Percentiles rank a stretch among this genome's conserved stretches.
Conservation (phyloP, 2,797 vertebrate genomes). For the Alcedo atthis region DNA sequence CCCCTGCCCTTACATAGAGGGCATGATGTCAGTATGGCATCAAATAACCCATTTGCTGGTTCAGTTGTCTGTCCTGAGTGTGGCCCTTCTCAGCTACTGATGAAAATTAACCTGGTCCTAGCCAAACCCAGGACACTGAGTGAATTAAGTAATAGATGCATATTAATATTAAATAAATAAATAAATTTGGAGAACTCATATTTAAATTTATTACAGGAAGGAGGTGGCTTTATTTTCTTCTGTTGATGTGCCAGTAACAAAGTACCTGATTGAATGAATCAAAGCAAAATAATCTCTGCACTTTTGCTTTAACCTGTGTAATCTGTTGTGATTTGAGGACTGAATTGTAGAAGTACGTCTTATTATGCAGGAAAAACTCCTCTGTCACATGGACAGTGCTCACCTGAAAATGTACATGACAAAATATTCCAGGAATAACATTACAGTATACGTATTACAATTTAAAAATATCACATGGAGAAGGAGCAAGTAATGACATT, state of each 20-base stretch:
- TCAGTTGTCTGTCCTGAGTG: too few species aligned
- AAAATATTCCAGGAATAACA: background rate
- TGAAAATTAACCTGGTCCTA: too few species aligned
- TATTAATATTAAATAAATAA: background rate
- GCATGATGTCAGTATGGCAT: background rate
- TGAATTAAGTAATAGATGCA: background rate
- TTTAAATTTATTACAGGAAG: background rate
- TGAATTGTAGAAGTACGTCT: background rate
- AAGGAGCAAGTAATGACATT: background rate
- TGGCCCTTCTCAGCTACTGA: too few species aligned
- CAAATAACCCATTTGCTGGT: too few species aligned
- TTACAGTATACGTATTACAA: background rate
- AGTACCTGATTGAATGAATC: background rate
- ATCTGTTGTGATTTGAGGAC: background rate
- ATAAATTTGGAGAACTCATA: background rate
- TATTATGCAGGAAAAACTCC: background rate
- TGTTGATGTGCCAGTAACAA: background rate
- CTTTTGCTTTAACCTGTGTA: constrained; percentile 13
- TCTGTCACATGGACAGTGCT: background rate
- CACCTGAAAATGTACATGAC: background rate
- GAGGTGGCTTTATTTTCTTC: background rate
- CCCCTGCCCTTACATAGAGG: background rate
- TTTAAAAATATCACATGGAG: background rate
- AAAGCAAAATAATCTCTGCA: background rate
- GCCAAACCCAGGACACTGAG: too few species aligned